A percentile compares a stretch with the other conserved stretches of the same genome.
Evolutionary conservation across 2,113 vertebrate species (phyloP).

Genomic region (Charadrius vociferus): DNA sequence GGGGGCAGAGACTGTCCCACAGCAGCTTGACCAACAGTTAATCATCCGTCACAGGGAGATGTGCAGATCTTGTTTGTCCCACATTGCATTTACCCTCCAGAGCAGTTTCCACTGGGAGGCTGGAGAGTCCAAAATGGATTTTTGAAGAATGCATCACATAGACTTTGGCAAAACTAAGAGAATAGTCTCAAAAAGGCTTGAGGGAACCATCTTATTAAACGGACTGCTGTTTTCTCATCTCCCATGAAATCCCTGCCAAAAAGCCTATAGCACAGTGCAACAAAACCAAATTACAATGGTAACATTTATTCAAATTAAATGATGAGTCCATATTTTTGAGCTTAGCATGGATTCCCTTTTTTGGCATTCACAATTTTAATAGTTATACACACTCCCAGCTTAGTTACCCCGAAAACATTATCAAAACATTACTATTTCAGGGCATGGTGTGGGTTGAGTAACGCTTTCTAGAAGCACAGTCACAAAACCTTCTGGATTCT

Average conservation of each 20-base stretch:
- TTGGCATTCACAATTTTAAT: background rate
- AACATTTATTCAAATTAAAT: background rate
- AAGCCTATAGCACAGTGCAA: background rate
- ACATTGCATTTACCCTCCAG: background rate
- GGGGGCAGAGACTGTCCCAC: background rate
- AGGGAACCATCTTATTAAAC: background rate
- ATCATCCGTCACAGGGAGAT: background rate
- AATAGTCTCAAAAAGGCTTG: background rate
- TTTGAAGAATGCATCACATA: background rate
- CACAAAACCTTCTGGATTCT: background rate
- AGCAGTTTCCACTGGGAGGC: background rate
- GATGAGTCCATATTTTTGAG: background rate
- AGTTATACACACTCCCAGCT: background rate
- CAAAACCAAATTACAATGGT: background rate
- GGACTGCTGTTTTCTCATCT: background rate
- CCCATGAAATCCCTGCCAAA: background rate
- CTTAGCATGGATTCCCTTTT: background rate
- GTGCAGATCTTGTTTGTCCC: background rate
- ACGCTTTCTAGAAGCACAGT: background rate
- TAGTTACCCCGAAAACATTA: background rate
- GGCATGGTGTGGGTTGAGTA: background rate
- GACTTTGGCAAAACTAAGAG: background rate
- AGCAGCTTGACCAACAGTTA: fast-evolving
- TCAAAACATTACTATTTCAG: conserved; percentile 1
- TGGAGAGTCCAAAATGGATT: background rate